Base-by-base conservation (phyloP, 1,140 invertebrate genomes). In the Globodera rostochiensis region DNA sequence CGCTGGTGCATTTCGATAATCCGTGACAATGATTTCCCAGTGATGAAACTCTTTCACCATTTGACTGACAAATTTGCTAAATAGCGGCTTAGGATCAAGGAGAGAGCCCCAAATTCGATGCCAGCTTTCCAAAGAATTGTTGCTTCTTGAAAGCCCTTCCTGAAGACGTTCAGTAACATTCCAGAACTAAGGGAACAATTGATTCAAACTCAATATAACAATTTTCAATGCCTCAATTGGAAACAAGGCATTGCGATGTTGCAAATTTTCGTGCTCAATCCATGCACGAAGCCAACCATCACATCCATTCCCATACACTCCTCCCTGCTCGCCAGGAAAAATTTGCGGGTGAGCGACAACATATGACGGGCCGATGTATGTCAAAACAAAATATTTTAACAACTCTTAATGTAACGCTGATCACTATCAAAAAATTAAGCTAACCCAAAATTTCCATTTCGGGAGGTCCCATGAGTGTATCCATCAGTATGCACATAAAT, bases 401-500 rank as follows among this genome's bases (percentile, higher is more conserved):
- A 50, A 21, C n/a, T 77, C 66, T 64, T 2, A 69, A 45, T n/a
- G n/a, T n/a, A n/a, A 53, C 67, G 19, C 64, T 2, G 19, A 6
- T 21, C 15, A 4, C 15, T 25, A 9, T 47, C 7, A 71, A 9
- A 6, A 6, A 69, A 69, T 69, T 69, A 6, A 50, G 49, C 49
- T 50, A 5, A 74, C 57, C 73, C 36, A 74, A 74, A 15, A 73
- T 19, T 73, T 73, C 70, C 45, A 47, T 50, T 53, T 53, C 7
- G 9, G 74, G 36, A 47, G 74, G 74, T 19, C 49, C 49, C 45
- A 75, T 73, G 5, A 75, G 46, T 9, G n/a, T 11, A 13, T 75
- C 74, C 74, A 75, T 75, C 21, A 75, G n/a, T 15, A 75, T 75
- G 57, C 74, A 75, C 36, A 75, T n/a, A 75, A 47, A 75, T 5